Percentiles rank a stretch among this genome's conserved stretches.
These are phyloP conservation scores for Cavia aperea DNA, from an alignment of 2,113 vertebrate genomes.

Conservation along the genomic window DNA sequence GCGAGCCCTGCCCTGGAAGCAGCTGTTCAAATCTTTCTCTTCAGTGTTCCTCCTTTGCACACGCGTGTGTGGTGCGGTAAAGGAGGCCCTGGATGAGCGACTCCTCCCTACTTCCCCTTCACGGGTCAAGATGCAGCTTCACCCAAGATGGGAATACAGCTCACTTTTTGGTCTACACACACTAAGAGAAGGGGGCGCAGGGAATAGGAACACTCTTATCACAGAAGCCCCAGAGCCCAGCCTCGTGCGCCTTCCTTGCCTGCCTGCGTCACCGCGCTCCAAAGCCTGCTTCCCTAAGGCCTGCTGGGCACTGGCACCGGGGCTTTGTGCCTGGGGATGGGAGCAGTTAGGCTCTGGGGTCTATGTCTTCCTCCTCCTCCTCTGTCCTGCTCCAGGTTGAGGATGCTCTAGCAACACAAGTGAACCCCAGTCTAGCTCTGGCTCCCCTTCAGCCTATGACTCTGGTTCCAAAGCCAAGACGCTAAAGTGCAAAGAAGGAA, in stretches of 20 bases:
- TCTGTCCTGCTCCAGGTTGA: not conserved
- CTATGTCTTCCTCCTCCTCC: not conserved
- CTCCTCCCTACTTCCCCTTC: not conserved
- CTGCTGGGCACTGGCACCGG: not conserved
- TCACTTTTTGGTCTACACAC: slow-evolving; percentile 17
- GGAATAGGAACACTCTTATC: not conserved
- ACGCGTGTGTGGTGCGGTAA: not conserved
- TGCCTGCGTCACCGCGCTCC: not conserved
- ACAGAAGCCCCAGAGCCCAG: not conserved
- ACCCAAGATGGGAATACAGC: not conserved
- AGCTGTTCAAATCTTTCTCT: not conserved
- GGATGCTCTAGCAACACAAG: not conserved
- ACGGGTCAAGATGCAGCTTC: not conserved
- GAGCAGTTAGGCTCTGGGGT: not conserved
- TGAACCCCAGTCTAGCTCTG: not conserved
- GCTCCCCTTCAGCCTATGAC: not conserved
- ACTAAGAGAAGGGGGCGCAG: not conserved
- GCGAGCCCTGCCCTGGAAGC: not conserved
- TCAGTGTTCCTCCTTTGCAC: not conserved
- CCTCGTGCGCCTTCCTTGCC: not conserved
- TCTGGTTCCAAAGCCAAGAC: slow-evolving; percentile 4
- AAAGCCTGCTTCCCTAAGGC: not conserved
- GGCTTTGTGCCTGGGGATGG: not conserved
- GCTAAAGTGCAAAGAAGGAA: slow-evolving; percentile 68
- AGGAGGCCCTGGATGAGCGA: not conserved